Percentiles rank a stretch among this genome's conserved stretches.
Conservation (phyloP, 2,113 vertebrate genomes). For the Eclectus roratus region DNA sequence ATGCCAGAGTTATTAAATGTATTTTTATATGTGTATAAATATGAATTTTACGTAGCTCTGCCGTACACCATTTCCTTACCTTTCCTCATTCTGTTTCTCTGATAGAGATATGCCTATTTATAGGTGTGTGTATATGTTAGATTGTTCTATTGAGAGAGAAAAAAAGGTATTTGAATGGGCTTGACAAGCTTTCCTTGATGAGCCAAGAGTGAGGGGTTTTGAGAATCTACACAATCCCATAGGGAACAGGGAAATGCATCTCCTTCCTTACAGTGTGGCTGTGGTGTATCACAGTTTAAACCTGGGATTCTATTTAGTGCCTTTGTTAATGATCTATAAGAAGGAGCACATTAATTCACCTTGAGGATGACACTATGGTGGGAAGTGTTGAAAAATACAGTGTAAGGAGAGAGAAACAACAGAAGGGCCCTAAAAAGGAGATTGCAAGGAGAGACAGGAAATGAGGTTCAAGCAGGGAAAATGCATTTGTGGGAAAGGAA, state of each 20-base stretch:
- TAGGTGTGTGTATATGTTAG: not conserved
- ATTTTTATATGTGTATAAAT: not conserved
- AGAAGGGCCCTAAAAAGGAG: not conserved
- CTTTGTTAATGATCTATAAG: not conserved
- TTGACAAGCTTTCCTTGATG: not conserved
- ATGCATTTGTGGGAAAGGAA: slow-evolving; percentile 4
- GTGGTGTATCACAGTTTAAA: not conserved
- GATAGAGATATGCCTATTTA: not conserved
- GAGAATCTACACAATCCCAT: not conserved
- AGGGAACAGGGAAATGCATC: not conserved
- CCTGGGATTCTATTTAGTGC: not conserved
- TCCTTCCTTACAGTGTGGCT: not conserved
- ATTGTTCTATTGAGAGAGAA: not conserved
- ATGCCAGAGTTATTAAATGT: not conserved
- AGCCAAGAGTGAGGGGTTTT: not conserved
- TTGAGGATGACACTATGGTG: not conserved
- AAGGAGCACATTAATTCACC: not conserved
- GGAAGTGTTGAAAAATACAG: not conserved
- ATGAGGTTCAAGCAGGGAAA: slow-evolving; percentile 32
- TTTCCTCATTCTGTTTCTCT: not conserved
- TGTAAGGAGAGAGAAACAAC: not conserved
- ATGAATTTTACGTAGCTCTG: not conserved
- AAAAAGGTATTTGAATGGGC: not conserved
- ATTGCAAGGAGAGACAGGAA: slow-evolving; percentile 32
- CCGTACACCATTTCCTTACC: not conserved